A percentile compares a stretch with the other conserved stretches of the same genome.
Conservation (phyloP, 2,797 vertebrate genomes). For the Chaunax sp. region DNA sequence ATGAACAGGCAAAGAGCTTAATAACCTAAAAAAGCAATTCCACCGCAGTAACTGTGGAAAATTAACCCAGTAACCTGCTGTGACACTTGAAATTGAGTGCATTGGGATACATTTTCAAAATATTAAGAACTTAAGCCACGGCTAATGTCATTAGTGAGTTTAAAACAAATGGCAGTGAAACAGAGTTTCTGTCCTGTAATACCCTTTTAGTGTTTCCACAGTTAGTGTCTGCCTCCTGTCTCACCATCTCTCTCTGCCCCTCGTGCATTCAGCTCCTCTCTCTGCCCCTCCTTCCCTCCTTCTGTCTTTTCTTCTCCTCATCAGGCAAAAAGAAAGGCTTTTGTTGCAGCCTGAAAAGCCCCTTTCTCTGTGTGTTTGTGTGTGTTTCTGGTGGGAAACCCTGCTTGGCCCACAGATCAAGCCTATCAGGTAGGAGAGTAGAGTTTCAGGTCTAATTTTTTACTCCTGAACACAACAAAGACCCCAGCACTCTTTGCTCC, state of each 20-base stretch:
- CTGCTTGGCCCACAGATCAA: slow-evolving; percentile 51
- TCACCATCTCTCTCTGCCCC: slow-evolving; percentile 5
- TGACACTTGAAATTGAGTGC: slow-evolving; percentile 23
- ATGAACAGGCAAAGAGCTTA: slow-evolving; percentile 61
- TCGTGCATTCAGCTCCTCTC: slow-evolving; percentile 47
- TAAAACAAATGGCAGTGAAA: slow-evolving; percentile 20
- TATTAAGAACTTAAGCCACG: slow-evolving; percentile 16
- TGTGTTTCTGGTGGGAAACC: slow-evolving; percentile 58
- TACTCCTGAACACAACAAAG: slow-evolving; percentile 33
- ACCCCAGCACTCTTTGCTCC: slow-evolving; percentile 17
- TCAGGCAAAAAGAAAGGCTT: slow-evolving; percentile 59
- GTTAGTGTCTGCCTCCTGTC: slow-evolving; percentile 17
- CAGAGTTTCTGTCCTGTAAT: slow-evolving; percentile 32
- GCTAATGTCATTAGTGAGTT: slow-evolving; percentile 35
- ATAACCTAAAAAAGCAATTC: slow-evolving; percentile 53
- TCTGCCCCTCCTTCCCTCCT: slow-evolving; percentile 25
- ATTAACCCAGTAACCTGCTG: slow-evolving; percentile 58
- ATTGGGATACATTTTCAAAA: slow-evolving; percentile 25
- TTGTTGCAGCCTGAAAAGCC: slow-evolving; percentile 69
- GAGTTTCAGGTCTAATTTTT: slow-evolving; percentile 59
- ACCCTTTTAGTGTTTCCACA: slow-evolving; percentile 42
- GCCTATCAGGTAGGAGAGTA: slow-evolving; percentile 63
- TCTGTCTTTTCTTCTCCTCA: slow-evolving; percentile 47
- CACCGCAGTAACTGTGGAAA: slow-evolving; percentile 35
- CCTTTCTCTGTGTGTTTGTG: slow-evolving; percentile 39